Base-by-base conservation (phyloP, 2,113 vertebrate species). In the Burhinus bistriatus region DNA sequence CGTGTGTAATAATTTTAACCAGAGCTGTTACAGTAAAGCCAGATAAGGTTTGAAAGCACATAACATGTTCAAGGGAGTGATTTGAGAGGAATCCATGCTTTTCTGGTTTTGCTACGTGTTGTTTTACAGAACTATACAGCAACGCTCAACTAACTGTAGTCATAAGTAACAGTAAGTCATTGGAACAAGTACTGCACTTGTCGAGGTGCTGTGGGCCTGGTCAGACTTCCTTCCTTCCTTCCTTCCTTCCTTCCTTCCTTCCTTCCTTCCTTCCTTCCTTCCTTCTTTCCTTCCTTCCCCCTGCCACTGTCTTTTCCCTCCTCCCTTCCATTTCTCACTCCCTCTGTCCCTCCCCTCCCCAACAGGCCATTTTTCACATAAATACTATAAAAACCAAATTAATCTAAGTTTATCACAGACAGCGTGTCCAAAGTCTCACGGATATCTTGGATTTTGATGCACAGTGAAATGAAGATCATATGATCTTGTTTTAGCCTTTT, bases 401-500 rank as follows among this genome's bases (percentile, higher is more conserved):
- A 93, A 70, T 84, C 45, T 77, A 55, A 8, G 5, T 61, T 27
- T 20, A 36, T 86, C 70, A 59, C 77, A 87, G 73, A 65, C 66
- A 77, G 34, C 77, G 55, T 93, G 66, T 89, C 83, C 64, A 23
- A 87, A 52, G 30, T 83, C 94, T 90, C 89, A 79, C 61, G 66
- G 29, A 42, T 57, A 34, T 59, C 64, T 88, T 49, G 18, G 71
- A 76, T 69, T 75, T 88, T 83, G 93, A 96, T 65, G 22, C 55
- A 62, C 11, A 36, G 59, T 78, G 70, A 95, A 95, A 95, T n/a
- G 59, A 91, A 94, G 65, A 78, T 82, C 38, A n/a, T 55, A 66
- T 27, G 32, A 76, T 91, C 51, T 75, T 82, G 44, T 42, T 89
- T 58, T 55, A 71, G 32, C 34, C 36, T 79, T 82, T 90, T 72